phyloP scores from a whole-genome alignment of 1,140 invertebrate genomes.

The Melanaphis sacchari region DNA sequence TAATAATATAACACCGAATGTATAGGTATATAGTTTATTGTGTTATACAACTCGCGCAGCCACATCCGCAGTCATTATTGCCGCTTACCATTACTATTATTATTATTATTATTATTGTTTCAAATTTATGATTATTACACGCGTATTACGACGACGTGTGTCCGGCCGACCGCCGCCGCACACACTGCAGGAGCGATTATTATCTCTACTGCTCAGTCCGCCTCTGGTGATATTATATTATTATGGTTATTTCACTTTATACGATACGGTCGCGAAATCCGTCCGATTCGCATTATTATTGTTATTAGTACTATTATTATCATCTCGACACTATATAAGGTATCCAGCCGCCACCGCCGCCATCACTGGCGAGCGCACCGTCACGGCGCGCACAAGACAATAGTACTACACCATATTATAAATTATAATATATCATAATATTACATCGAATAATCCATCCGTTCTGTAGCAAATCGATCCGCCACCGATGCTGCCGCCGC shows the following conservation, averaged over 20 bases:
- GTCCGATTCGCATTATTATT: neutral
- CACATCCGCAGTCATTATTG: constrained; percentile 1
- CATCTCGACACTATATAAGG: constrained; percentile 1
- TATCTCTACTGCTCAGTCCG: neutral
- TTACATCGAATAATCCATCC: neutral
- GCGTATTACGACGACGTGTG: constrained; percentile 15
- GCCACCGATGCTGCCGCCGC: neutral
- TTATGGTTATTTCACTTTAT: neutral
- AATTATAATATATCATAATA: neutral
- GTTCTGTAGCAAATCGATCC: neutral
- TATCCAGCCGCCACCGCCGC: too few species aligned
- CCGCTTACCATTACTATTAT: neutral
- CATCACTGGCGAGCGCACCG: neutral
- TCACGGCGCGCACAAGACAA: neutral
- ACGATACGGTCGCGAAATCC: neutral
- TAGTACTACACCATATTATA: neutral
- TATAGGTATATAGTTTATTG: neutral
- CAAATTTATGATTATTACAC: constrained; percentile 9
- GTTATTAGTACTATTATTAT: neutral
- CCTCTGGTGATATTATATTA: neutral
- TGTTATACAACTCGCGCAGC: neutral
- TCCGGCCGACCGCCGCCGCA: neutral
- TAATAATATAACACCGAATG: neutral
- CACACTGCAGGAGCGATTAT: neutral
- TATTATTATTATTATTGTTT: neutral